Base-by-base conservation (phyloP, 1,140 invertebrate species). In the Matsumurasca onukii region DNA sequence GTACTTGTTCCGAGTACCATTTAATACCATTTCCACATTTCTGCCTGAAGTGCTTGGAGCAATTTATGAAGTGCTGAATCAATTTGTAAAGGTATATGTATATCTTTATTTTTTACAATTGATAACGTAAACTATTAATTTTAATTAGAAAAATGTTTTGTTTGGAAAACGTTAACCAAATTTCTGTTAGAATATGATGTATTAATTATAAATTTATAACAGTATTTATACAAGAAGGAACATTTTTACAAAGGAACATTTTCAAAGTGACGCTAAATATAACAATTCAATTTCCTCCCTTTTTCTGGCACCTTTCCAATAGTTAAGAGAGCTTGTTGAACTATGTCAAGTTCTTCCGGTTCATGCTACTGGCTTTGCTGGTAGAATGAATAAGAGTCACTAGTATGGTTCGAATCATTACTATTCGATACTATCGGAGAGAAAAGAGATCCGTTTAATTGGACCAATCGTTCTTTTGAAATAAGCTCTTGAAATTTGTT, bases 1-100 rank as follows among this genome's bases (percentile, higher is more conserved):
- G 25, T 63, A 63, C 34, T 27, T 63, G n/a, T 63, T 63, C 27
- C 12, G 61, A 63, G 61, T 63, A 31, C 61, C 55, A 27, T 27
- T 27, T 27, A 27, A 59, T 24, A 59, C 55, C n/a, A 63, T 39
- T 25, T 61, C 57, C 13, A 61, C 57, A n/a, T 61, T 61, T 27
- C 61, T 63, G 12, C 61, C 61, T 63, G 61, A 22, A 63, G 61
- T 34, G n/a, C 27, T 63, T 17, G 24, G 39, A 25, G 61, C 61
- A 31, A 63, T 63, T 63, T 63, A 34, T 63, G 27, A 63, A 25
- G 61, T 63, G 5, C 25, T 61, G 24, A 9, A 61, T 22, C 57
- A 27, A 12, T 61, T 61, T 27, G 24, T 27, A 12, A 27, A 61
- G 57, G 57, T 61, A 61, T 13, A n/a, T n/a, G 15, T 12, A 5